Evolutionary conservation across 2,888 invertebrate species (phyloP).

Genomic region (Oxytorus armatus): DNA sequence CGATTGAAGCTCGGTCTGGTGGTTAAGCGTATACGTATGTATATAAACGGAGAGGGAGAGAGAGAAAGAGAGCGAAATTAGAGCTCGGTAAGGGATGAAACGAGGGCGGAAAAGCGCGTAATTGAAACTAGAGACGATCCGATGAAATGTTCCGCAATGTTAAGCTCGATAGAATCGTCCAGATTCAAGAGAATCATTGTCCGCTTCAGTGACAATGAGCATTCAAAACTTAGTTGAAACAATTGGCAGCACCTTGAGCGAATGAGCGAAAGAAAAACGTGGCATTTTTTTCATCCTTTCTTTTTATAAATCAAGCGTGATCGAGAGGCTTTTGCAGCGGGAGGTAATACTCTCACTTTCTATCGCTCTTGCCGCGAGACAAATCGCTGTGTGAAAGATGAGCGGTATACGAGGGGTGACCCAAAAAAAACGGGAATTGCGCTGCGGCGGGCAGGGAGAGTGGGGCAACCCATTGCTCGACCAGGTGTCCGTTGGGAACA

Average conservation of each 20-base stretch:
- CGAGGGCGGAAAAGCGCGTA: constrained; percentile 9
- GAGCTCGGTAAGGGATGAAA: constrained; percentile 2
- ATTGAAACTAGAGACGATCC: background rate
- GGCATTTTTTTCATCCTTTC: background rate
- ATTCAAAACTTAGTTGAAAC: no score
- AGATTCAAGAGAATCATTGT: constrained; percentile 14
- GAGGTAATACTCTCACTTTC: background rate
- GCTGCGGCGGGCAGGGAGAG: no score
- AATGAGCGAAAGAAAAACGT: background rate
- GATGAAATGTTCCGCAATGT: constrained; percentile 5
- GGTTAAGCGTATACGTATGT: background rate
- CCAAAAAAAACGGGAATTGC: no score
- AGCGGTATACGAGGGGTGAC: background rate
- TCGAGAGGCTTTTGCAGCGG: background rate
- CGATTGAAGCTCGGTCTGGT: constrained; percentile 67
- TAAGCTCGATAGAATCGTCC: constrained; percentile 12
- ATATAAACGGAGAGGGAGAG: background rate
- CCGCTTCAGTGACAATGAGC: background rate
- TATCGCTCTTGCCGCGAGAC: no score
- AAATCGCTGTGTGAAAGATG: background rate
- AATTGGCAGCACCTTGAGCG: no score
- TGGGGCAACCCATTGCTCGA: no score
- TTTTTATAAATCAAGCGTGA: background rate
- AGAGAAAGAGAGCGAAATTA: background rate
- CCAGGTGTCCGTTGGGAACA: no score